Evolutionary conservation across 2,113 vertebrate species (phyloP).

Genomic region (Deroptyus accipitrinus): DNA sequence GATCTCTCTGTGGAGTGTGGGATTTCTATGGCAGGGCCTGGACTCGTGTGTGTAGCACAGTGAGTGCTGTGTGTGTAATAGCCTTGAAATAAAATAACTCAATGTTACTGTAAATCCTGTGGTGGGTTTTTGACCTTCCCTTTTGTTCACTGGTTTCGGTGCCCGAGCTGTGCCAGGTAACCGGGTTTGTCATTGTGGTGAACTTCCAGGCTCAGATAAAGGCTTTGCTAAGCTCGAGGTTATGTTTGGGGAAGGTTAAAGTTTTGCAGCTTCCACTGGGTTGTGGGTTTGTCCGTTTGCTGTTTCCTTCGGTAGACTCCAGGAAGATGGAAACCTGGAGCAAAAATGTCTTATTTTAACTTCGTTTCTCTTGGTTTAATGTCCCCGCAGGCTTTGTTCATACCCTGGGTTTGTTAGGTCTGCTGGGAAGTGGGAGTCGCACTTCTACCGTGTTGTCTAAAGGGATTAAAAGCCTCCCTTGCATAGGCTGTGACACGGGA

Average conservation of each 20-base stretch:
- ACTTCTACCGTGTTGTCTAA: background rate
- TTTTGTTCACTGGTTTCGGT: background rate
- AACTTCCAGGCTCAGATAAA: background rate
- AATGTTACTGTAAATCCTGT: background rate
- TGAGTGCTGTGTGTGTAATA: background rate
- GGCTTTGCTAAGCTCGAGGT: background rate
- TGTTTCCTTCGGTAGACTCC: background rate
- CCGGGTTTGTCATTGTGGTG: background rate
- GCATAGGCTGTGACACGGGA: background rate
- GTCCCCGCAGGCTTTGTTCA: background rate
- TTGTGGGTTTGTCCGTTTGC: background rate
- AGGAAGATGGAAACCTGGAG: background rate
- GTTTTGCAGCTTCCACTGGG: background rate
- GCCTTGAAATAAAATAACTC: background rate
- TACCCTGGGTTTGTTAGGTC: background rate
- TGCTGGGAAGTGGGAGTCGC: background rate
- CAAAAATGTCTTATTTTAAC: background rate
- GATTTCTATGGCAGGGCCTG: fast-evolving
- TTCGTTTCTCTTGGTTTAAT: background rate
- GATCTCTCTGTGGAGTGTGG: background rate
- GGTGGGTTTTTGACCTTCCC: background rate
- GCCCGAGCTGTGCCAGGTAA: no score
- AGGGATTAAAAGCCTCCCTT: background rate
- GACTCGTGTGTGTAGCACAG: background rate
- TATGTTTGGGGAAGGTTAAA: background rate